Evolutionary conservation across 2,888 invertebrate genomes (phyloP).

Genomic region (Parnassius apollo): DNA sequence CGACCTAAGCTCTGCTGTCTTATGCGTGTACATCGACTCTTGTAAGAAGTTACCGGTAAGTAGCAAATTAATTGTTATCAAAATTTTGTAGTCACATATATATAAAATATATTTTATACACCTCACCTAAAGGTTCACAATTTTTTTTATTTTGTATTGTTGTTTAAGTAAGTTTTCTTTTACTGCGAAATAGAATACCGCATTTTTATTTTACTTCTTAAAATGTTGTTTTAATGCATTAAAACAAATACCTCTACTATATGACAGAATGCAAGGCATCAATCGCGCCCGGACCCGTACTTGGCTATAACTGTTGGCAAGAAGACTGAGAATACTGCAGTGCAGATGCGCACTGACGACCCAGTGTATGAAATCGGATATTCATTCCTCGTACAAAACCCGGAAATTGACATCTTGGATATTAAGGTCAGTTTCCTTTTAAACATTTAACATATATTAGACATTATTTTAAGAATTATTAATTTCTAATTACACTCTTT

Average conservation of each 20-base stretch:
- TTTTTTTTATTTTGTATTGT: too few species aligned
- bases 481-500: too few species aligned
- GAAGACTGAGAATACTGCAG: constrained; percentile 86
- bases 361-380: constrained; percentile 98
- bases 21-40: constrained; percentile 95
- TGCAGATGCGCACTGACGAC: constrained; percentile 90
- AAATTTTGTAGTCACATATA: too few species aligned
- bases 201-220: too few species aligned
- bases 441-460: neutral
- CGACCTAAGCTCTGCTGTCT: constrained; percentile 87
- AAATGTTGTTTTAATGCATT: too few species aligned
- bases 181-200: too few species aligned
- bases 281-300: constrained; percentile 92
- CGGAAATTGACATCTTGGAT: constrained; percentile 92
- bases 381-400: constrained; percentile 95
- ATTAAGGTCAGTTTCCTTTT: constrained; percentile 83
- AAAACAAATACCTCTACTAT: constrained; percentile 3
- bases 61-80: neutral
- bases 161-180: too few species aligned
- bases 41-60: constrained; percentile 95
- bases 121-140: too few species aligned
- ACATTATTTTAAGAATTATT: neutral
- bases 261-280: constrained; percentile 83
- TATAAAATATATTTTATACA: too few species aligned
- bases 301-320: constrained; percentile 90